phyloP scores from a whole-genome alignment of 2,113 vertebrate genomes.

The Pterocles orientalis region DNA sequence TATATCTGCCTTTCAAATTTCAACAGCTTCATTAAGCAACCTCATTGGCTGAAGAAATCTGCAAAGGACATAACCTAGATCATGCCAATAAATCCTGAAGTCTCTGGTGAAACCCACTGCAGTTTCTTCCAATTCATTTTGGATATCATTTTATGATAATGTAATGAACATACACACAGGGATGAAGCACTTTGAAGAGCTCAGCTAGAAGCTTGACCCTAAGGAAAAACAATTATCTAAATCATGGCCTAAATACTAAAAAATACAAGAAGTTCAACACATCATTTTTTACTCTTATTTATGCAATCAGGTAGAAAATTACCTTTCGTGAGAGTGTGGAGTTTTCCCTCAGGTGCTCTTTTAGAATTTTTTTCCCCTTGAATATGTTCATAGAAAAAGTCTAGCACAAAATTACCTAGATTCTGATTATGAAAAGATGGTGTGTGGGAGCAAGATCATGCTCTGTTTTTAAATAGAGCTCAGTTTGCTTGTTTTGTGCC shows the following conservation, averaged over 20 bases:
- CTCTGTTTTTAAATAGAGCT: conserved; percentile 2
- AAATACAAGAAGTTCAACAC: conserved; percentile 9
- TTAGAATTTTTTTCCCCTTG: neutral
- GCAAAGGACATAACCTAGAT: neutral
- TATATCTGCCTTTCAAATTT: neutral
- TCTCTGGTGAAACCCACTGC: neutral
- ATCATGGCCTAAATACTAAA: conserved; percentile 20
- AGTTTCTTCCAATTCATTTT: neutral
- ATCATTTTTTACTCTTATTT: conserved; percentile 33
- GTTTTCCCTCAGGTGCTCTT: conserved; percentile 12
- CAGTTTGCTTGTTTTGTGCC: conserved; percentile 5
- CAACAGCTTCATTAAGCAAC: neutral
- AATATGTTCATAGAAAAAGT: neutral
- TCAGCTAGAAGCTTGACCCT: neutral
- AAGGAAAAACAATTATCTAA: conserved; percentile 31
- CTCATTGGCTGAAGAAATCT: neutral
- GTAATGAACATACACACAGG: neutral
- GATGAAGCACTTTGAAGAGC: conserved; percentile 9
- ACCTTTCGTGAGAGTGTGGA: neutral
- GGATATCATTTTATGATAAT: neutral
- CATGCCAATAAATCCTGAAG: neutral
- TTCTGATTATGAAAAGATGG: neutral
- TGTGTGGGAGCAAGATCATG: neutral
- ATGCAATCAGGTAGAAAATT: conserved; percentile 49
- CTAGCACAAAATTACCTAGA: neutral